phyloP scores from a whole-genome alignment of 2,888 invertebrate species.

The Aspidiotus rigidus region DNA sequence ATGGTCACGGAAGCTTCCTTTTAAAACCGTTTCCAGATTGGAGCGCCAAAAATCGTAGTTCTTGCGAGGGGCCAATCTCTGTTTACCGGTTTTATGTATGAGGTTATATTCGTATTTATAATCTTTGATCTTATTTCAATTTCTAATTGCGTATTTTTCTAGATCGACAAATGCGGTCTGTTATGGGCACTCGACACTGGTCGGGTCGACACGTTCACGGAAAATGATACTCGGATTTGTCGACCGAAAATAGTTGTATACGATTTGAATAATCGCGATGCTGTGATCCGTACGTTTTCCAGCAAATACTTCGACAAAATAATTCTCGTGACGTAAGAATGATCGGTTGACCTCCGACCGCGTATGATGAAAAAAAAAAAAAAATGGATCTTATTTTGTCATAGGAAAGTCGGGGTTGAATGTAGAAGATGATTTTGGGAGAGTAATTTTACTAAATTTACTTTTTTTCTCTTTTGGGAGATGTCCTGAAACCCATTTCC shows the following conservation, averaged over 20 bases:
- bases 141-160: neutral
- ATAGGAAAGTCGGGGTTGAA: too few species aligned
- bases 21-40: constrained; percentile 23
- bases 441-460: too few species aligned
- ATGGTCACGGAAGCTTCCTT: neutral
- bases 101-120: neutral
- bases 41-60: neutral
- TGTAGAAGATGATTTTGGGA: too few species aligned
- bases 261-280: constrained; percentile 50
- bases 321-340: too few species aligned
- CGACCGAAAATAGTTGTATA: constrained; percentile 60
- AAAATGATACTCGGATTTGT: constrained; percentile 47
- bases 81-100: constrained; percentile 26
- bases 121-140: neutral
- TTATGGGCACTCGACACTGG: constrained; percentile 74
- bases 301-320: too few species aligned
- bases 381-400: too few species aligned
- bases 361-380: too few species aligned
- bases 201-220: constrained; percentile 51
- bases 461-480: too few species aligned
- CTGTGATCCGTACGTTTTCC: neutral
- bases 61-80: constrained; percentile 22
- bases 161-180: constrained; percentile 60
- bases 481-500: too few species aligned
- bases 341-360: too few species aligned